Conservation (phyloP, 2,888 invertebrate species). For the Linnaemya vulpina region DNA sequence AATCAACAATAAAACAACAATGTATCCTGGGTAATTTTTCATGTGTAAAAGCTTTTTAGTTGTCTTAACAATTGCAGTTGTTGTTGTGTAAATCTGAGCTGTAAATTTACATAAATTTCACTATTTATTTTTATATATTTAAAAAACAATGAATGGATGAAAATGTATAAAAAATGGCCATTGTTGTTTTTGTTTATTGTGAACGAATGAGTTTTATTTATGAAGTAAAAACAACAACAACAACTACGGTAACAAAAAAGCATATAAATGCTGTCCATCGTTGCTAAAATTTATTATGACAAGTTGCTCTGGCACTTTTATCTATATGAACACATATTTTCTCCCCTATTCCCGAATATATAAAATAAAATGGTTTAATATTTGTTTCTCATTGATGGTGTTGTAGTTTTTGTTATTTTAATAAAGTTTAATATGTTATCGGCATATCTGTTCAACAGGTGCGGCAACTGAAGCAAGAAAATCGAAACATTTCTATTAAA, state of each 20-base stretch:
- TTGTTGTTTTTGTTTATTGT: slow-evolving; percentile 54
- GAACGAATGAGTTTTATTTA: slow-evolving; percentile 64
- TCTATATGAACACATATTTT: slow-evolving; percentile 80
- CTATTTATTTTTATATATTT: slow-evolving; percentile 61
- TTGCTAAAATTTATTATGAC: slow-evolving; percentile 80
- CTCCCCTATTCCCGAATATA: slow-evolving; percentile 71
- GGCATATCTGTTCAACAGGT: slow-evolving; percentile 4
- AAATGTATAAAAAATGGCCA: slow-evolving; percentile 52
- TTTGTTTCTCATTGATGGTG: slow-evolving; percentile 49
- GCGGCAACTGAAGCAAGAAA: neutral
- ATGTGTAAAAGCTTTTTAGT: slow-evolving; percentile 41
- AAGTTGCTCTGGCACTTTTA: slow-evolving; percentile 82
- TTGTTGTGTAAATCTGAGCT: slow-evolving; percentile 67
- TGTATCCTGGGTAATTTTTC: slow-evolving; percentile 49
- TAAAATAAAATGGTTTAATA: slow-evolving; percentile 37
- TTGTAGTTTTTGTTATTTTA: slow-evolving; percentile 3
- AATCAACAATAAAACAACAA: slow-evolving; percentile 24
- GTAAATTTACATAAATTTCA: slow-evolving; percentile 70
- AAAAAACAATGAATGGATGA: slow-evolving; percentile 58
- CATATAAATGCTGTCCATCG: slow-evolving; percentile 69
- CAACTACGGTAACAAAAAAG: slow-evolving; percentile 43
- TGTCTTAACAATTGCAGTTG: slow-evolving; percentile 44
- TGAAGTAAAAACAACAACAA: slow-evolving; percentile 52
- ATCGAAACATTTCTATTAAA: neutral
- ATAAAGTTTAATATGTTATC: slow-evolving; percentile 11